phyloP scores from a whole-genome alignment of 1,140 invertebrate species.

The Melitaea cinxia region DNA sequence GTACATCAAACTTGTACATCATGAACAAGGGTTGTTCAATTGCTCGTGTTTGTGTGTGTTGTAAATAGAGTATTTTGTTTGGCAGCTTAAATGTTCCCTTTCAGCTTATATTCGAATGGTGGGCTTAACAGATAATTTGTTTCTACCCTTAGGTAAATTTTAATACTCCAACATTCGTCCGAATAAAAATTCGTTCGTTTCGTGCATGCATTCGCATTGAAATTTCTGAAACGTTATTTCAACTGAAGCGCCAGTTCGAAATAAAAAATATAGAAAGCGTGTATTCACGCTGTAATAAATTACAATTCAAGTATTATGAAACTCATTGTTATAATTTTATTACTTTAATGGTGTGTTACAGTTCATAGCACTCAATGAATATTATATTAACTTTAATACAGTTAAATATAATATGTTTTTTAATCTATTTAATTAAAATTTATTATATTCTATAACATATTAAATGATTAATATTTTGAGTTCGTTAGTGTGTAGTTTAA shows the following conservation, averaged over 20 bases:
- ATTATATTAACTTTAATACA: no score
- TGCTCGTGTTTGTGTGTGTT: constrained; percentile 43
- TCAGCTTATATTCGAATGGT: constrained; percentile 29
- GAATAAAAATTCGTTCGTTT: background rate
- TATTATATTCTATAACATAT: no score
- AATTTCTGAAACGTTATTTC: background rate
- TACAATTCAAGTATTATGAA: no score
- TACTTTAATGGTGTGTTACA: no score
- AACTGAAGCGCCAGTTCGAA: background rate
- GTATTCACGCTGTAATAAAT: no score
- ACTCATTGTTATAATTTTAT: no score
- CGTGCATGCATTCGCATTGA: background rate
- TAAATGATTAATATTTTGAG: no score
- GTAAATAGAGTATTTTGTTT: constrained; percentile 51
- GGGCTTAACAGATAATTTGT: constrained; percentile 32
- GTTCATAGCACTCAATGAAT: no score
- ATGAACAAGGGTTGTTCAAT: constrained; percentile 44
- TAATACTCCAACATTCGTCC: background rate
- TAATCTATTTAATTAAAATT: no score
- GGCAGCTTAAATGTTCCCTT: constrained; percentile 54
- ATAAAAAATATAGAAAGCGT: background rate
- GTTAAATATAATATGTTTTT: no score
- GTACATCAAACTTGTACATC: no score
- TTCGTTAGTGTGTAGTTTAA: no score
- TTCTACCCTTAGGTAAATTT: constrained; percentile 25